Base-by-base conservation (phyloP, 1,140 invertebrate genomes). In the Neotoxoptera formosana region DNA sequence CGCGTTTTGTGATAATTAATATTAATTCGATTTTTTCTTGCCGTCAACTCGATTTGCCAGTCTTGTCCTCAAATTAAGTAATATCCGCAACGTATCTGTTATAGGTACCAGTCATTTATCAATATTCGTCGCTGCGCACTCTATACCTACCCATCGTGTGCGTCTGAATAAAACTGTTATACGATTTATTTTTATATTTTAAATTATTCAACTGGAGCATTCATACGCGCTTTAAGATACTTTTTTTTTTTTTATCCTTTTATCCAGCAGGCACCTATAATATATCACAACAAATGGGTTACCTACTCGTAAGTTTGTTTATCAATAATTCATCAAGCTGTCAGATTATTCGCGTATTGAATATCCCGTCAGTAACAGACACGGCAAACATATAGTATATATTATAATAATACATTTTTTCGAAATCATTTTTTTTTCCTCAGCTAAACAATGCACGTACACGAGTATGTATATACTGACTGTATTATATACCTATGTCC, bases 301-400 rank as follows among this genome's bases (percentile, higher is more conserved):
- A 30, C 51, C 21, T 21, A 53, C 0, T 48, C 48, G 21, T 56
- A 45, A 45, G 89, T 90, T 90, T 60, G 48, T 60, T 41, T 30
- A 60, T 60, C 34, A 60, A 45, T 41, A 90, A 90, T 60, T 60
- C 34, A 60, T 90, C 88, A 90, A 60, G 2, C 53, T 90, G 51
- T 60, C 53, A 41, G 88, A 41, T 60, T 90, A 67, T 90, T 67
- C 89, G 7, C 30, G 21, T 34, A 90, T 34, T 90, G 53, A 90
- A 90, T 89, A 89, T 89, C 34, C 51, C 53, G 88, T 41, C 53
- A 67, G 14, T 90, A 67, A 47, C n/a, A 67, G 36, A 67, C 25
- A 47, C 2, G 41, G 14, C 25, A 30, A 41, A 67, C 53, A 67
- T 90, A 67, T 90, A 41, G n/a, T n/a, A 60, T 60, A 90, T 90